phyloP scores from a whole-genome alignment of 2,888 invertebrate genomes.

The Scaptomyza polygonia region DNA sequence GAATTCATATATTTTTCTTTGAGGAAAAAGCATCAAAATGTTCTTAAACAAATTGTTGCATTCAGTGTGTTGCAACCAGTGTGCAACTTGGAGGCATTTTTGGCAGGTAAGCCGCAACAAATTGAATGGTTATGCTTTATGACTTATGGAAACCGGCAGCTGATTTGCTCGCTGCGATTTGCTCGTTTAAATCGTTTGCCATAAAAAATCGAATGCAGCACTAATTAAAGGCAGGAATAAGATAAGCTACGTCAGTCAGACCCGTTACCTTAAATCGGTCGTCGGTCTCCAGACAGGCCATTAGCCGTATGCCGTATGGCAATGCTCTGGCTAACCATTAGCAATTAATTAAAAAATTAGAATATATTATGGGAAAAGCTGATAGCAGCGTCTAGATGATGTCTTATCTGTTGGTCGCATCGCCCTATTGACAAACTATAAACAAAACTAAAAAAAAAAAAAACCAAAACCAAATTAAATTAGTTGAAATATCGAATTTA shows the following conservation, averaged over 20 bases:
- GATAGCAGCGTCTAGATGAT: slow-evolving; percentile 46
- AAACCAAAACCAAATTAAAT: slow-evolving; percentile 65
- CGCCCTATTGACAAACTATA: slow-evolving; percentile 66
- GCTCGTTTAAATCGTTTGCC: slow-evolving; percentile 62
- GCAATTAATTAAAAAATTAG: slow-evolving; percentile 80
- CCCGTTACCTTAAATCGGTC: slow-evolving; percentile 8
- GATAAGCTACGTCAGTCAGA: slow-evolving; percentile 3
- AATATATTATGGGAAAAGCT: slow-evolving; percentile 61
- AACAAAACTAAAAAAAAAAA: too few species aligned
- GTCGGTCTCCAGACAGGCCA: slow-evolving; percentile 21
- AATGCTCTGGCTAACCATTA: slow-evolving; percentile 74
- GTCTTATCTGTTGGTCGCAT: slow-evolving; percentile 55
- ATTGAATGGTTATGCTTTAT: slow-evolving; percentile 76
- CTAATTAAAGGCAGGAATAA: slow-evolving; percentile 64
- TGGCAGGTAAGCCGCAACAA: slow-evolving; percentile 57
- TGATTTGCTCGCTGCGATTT: slow-evolving; percentile 68
- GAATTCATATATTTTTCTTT: too few species aligned
- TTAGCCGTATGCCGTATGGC: slow-evolving; percentile 34
- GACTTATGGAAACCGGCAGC: slow-evolving; percentile 76
- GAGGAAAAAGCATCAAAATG: too few species aligned
- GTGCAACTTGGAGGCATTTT: slow-evolving; percentile 41
- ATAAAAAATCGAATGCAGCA: slow-evolving; percentile 65
- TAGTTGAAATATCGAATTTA: slow-evolving; percentile 70
- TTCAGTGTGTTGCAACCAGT: too few species aligned
- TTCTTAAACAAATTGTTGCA: too few species aligned